Conservation (phyloP, 2,888 invertebrate genomes). For the Nineta flava region DNA sequence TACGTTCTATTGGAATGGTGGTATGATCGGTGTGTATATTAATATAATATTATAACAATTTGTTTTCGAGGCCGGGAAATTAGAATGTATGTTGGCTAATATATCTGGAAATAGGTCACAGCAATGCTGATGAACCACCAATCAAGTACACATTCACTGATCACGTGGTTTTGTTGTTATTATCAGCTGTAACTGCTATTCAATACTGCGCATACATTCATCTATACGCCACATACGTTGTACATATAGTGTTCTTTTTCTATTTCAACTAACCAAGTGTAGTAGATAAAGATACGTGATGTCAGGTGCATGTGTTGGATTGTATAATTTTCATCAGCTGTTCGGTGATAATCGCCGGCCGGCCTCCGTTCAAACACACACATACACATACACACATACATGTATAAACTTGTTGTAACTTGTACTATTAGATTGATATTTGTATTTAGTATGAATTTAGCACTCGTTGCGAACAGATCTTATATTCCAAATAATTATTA, state of each 20-base stretch:
- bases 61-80: constrained; percentile 11
- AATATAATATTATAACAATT: neutral
- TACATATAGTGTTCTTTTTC: neutral
- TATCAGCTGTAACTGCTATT: constrained; percentile 41
- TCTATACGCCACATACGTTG: constrained; percentile 17
- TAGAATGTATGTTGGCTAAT: constrained; percentile 24
- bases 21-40: too few species aligned
- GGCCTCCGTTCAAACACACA: constrained; percentile 14
- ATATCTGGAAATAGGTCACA: constrained; percentile 38
- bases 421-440: too few species aligned
- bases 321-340: constrained; percentile 5
- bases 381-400: neutral
- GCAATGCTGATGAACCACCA: constrained; percentile 22
- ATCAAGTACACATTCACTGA: constrained; percentile 24
- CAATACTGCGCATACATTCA: constrained; percentile 18
- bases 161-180: constrained; percentile 57
- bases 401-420: too few species aligned
- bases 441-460: too few species aligned
- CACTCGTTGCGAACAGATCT: too few species aligned
- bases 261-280: neutral
- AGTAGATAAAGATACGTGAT: constrained; percentile 7
- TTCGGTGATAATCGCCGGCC: constrained; percentile 24
- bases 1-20: too few species aligned
- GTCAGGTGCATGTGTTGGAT: neutral
- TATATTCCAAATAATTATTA: too few species aligned